phyloP scores from a whole-genome alignment of 1,140 invertebrate genomes.

The Tetramorium parvispinum region DNA sequence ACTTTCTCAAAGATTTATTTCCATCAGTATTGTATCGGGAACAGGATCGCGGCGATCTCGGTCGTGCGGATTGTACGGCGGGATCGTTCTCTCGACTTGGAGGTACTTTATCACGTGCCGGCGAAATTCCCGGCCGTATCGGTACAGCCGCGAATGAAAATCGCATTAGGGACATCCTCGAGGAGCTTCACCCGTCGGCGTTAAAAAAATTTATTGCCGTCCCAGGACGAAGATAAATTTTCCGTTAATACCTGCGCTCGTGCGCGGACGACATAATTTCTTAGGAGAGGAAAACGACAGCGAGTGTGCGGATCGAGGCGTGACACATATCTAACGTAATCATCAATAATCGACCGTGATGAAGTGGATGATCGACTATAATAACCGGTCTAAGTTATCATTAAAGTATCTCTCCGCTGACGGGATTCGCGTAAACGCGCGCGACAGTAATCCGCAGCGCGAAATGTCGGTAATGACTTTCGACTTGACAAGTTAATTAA shows the following conservation, averaged over 20 bases:
- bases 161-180: constrained; percentile 53
- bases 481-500: constrained; percentile 63
- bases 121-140: background rate
- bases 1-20: background rate
- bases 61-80: background rate
- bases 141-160: constrained; percentile 57
- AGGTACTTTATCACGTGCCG: background rate
- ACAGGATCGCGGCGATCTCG: background rate
- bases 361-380: constrained; percentile 25
- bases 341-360: constrained; percentile 24
- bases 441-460: background rate
- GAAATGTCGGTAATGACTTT: constrained; percentile 66
- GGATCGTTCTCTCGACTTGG: background rate
- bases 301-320: constrained; percentile 9
- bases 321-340: background rate
- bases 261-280: constrained; percentile 22
- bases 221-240: constrained; percentile 64
- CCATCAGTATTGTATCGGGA: background rate
- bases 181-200: constrained; percentile 52
- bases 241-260: constrained; percentile 11
- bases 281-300: background rate
- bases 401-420: background rate
- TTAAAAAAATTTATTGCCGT: constrained; percentile 68
- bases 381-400: background rate
- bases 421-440: constrained; percentile 12